Base-by-base conservation (phyloP, 2,888 invertebrate species). In the Pristionchus japonicus region DNA sequence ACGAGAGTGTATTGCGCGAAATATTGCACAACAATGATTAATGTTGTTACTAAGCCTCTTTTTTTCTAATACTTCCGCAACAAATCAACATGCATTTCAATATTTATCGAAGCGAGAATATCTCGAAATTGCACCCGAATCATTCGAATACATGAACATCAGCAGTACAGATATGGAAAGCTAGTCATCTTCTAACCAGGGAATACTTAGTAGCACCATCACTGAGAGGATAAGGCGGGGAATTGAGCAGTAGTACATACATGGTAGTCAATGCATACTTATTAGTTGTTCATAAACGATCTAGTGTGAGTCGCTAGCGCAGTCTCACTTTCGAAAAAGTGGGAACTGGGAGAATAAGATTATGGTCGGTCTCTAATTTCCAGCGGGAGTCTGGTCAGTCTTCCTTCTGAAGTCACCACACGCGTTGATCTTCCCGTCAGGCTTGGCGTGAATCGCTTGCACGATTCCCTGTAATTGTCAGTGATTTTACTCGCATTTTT, bases 391-490 rank as follows among this genome's bases (percentile, higher is more conserved):
- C 52, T 83, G 82, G 11, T 49, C 82, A 83, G 82, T 83, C 23
- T 83, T 83, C n/a, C 82, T 49, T 34, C 82, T 49, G 37, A 52
- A 83, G 52, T 83, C 82, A 17, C 82, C 82, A 37, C 82, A 83
- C 6, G 34, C 82, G 20, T 83, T 23, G 82, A 83, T 83, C 52
- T 49, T 83, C 34, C 82, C 82, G 6, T 31, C 43, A 17, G 82
- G 49, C 17, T 83, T 52, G 17, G 82, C 27, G 49, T 83, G 82
- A 83, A 83, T 83, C 31, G 82, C 82, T 83, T 83, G 94, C 80
- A 93, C 91, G 82, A 94, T 93, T 47, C 94, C 94, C 88, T 94
- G 93, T 70, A 94, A 94, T 52, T 15, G 9, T 1, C 40, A 52
- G 3, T 4, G 31, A 40, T 43, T n/a, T n/a, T 11, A 43, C 4